These are phyloP conservation scores for Bergia puertoricense DNA, from an alignment of 92 coral and sea anemone species.

Conservation along the genomic window DNA sequence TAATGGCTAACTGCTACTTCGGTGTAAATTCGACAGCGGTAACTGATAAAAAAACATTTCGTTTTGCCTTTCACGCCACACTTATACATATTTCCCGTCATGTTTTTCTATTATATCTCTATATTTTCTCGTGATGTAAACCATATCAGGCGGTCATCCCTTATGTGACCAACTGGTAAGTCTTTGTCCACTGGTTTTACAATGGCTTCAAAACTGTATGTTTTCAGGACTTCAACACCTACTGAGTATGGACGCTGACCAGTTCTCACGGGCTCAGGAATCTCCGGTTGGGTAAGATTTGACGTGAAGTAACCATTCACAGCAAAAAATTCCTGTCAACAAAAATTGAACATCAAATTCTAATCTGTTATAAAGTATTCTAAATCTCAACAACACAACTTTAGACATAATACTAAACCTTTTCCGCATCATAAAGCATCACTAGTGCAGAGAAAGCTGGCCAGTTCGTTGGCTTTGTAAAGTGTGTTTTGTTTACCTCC, in stretches of 20 bases:
- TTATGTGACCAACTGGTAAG: slow-evolving; percentile 69
- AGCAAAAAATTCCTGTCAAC: slow-evolving; percentile 68
- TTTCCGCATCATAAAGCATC: slow-evolving; percentile 82
- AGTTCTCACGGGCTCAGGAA: slow-evolving; percentile 63
- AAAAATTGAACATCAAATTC: neutral
- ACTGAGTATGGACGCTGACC: slow-evolving; percentile 64
- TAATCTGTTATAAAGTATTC: neutral
- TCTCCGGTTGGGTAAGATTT: slow-evolving; percentile 69
- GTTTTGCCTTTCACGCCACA: too few relatives aligned
- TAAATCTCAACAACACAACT: too few relatives aligned
- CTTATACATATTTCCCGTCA: neutral
- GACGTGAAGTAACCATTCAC: slow-evolving; percentile 85
- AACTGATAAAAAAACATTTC: too few relatives aligned
- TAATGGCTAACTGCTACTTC: too few relatives aligned
- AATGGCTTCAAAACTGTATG: slow-evolving; percentile 71
- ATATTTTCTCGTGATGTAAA: slow-evolving; percentile 38
- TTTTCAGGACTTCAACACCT: slow-evolving; percentile 63
- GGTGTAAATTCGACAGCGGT: too few relatives aligned
- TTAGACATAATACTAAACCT: slow-evolving; percentile 45
- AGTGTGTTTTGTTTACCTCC: slow-evolving; percentile 64
- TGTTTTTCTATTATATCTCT: neutral
- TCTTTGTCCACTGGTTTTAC: slow-evolving; percentile 60
- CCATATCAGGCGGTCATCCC: slow-evolving; percentile 86
- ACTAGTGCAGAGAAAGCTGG: slow-evolving; percentile 78
- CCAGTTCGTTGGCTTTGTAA: slow-evolving; percentile 73